phyloP scores from a whole-genome alignment of 2,797 vertebrate species.

The Huso huso region DNA sequence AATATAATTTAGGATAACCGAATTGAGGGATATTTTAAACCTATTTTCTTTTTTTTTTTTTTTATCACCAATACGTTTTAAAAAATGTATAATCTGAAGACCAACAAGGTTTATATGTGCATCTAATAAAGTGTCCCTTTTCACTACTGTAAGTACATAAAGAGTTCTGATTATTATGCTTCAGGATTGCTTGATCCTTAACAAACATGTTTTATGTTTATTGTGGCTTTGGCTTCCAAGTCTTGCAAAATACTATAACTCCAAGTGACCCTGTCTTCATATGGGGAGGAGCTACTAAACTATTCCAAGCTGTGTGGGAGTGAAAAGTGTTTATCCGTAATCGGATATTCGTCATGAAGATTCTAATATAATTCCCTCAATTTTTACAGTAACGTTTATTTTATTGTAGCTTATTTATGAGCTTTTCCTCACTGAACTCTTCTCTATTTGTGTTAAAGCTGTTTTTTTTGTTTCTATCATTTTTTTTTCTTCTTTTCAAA shows the following conservation, averaged over 20 bases:
- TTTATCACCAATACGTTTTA: too few relatives aligned
- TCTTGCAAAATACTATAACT: conserved; percentile 34
- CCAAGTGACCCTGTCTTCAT: conserved; percentile 35
- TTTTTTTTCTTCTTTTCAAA: conserved; percentile 22
- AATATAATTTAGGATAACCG: too few relatives aligned
- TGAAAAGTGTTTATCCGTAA: conserved; percentile 28
- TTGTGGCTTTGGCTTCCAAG: conserved; percentile 24
- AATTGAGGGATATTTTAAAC: too few relatives aligned
- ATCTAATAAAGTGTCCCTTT: too few relatives aligned
- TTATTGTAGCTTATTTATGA: conserved; percentile 19
- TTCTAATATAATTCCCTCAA: conserved; percentile 17
- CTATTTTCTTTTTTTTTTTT: too few relatives aligned
- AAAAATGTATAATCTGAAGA: neutral
- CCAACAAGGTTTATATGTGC: conserved; percentile 1
- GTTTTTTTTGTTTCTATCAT: neutral
- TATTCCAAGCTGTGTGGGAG: conserved; percentile 28
- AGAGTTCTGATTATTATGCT: neutral
- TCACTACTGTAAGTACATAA: too few relatives aligned
- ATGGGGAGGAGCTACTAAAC: conserved; percentile 18
- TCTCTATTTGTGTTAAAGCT: conserved; percentile 17
- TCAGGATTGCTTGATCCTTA: conserved; percentile 1
- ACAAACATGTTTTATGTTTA: conserved; percentile 21
- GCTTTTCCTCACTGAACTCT: conserved; percentile 15
- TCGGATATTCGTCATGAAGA: conserved; percentile 14
- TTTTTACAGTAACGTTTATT: conserved; percentile 23